Percentiles rank a stretch among this genome's conserved stretches.
phyloP scores from a whole-genome alignment of 53 echinoderm and acorn worm species.

The Astropecten irregularis region DNA sequence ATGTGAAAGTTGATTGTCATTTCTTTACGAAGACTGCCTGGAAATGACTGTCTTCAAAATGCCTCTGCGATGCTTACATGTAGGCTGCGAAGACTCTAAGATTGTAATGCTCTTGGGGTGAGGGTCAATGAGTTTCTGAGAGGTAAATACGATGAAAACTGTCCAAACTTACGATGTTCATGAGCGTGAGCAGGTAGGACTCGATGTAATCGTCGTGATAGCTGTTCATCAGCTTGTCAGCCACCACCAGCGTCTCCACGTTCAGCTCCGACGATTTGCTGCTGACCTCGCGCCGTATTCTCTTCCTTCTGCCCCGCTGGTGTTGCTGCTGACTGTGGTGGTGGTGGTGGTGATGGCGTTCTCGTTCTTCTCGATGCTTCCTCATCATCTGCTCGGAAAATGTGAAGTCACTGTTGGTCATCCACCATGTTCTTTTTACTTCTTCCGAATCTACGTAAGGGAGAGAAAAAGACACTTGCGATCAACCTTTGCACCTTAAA shows the following conservation, averaged over 20 bases:
- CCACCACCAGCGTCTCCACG: slow-evolving; percentile 91
- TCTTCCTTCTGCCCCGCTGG: not conserved
- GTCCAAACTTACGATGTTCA: slow-evolving; percentile 99
- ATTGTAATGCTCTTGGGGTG: too few relatives aligned
- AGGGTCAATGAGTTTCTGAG: too few relatives aligned
- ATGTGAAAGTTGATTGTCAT: too few relatives aligned
- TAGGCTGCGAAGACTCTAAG: too few relatives aligned
- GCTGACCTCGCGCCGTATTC: slow-evolving; percentile 51
- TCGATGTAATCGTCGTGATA: slow-evolving; percentile 88
- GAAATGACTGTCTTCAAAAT: too few relatives aligned
- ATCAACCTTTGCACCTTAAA: too few relatives aligned
- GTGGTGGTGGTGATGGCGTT: not conserved
- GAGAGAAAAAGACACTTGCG: too few relatives aligned
- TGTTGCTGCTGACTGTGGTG: not conserved
- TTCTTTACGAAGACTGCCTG: too few relatives aligned
- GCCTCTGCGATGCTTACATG: too few relatives aligned
- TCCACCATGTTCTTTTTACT: slow-evolving; percentile 68
- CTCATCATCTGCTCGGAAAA: slow-evolving; percentile 74
- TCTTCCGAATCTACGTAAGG: slow-evolving; percentile 52
- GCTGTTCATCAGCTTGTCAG: slow-evolving; percentile 92
- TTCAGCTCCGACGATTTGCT: slow-evolving; percentile 78
- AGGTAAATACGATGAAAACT: too few relatives aligned
- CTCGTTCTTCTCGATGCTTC: too few relatives aligned
- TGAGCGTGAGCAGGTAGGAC: slow-evolving; percentile 90
- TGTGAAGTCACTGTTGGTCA: slow-evolving; percentile 76